These are phyloP conservation scores for Morbakka virulenta DNA, from an alignment of 30 jellyfish, hydroid and myxozoan species.

Conservation along the genomic window DNA sequence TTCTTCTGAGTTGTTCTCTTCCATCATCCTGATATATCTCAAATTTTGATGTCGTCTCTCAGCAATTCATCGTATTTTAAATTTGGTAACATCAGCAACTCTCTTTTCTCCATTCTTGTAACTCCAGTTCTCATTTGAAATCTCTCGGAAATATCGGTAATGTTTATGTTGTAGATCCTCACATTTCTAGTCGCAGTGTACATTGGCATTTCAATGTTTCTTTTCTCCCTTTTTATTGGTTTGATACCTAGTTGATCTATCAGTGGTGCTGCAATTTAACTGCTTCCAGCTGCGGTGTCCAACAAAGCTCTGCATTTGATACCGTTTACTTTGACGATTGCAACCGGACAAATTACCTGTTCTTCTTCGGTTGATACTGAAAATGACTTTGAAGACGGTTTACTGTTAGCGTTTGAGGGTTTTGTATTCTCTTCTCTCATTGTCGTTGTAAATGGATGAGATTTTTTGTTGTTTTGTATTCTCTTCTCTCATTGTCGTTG, in stretches of 20 bases:
- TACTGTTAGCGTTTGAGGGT: too few relatives aligned
- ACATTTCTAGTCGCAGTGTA: conserved; percentile 1
- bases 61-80: conserved; percentile 30
- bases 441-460: too few relatives aligned
- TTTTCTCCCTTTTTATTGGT: neutral
- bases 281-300: conserved; percentile 3
- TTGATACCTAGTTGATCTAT: neutral
- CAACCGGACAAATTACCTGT: neutral
- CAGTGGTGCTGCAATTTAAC: neutral
- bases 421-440: too few relatives aligned
- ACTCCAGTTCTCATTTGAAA: conserved; percentile 11
- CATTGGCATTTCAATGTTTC: conserved; percentile 30
- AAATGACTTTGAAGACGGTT: too few relatives aligned
- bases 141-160: neutral
- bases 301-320: conserved; percentile 3
- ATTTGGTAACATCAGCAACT: conserved; percentile 7
- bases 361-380: conserved; percentile 22
- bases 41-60: neutral
- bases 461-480: too few relatives aligned
- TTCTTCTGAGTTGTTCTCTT: conserved; percentile 1
- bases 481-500: too few relatives aligned
- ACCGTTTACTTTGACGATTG: too few relatives aligned
- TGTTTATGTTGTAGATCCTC: conserved; percentile 9
- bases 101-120: conserved; percentile 22
- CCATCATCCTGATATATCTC: neutral